Percentiles rank a stretch among this genome's conserved stretches.
Conservation (phyloP, 2,113 vertebrate species). For the Electrona antarctica region DNA sequence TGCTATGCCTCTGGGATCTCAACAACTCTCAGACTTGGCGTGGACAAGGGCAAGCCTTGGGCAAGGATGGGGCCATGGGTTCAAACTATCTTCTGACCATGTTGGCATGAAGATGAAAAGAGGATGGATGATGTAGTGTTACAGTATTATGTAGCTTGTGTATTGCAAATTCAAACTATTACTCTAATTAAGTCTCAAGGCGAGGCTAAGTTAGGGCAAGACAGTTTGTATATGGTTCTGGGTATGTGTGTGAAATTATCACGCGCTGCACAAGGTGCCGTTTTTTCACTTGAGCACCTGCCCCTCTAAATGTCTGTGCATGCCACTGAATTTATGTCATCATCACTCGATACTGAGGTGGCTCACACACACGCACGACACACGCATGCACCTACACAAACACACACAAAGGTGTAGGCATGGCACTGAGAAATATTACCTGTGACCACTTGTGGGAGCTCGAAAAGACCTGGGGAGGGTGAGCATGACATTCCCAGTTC, state of each 20-base stretch:
- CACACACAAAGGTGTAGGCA: background rate
- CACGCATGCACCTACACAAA: background rate
- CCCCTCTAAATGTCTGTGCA: no score
- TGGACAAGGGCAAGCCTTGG: conserved; percentile 38
- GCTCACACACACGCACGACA: conserved; percentile 37
- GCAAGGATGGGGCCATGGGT: conserved; percentile 55
- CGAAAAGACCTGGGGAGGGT: conserved; percentile 26
- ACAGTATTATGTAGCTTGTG: no score
- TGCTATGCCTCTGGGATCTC: conserved; percentile 56
- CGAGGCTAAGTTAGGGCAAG: no score
- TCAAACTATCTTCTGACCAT: conserved; percentile 38
- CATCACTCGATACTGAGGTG: conserved; percentile 21
- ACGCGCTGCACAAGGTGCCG: no score
- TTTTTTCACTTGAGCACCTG: no score
- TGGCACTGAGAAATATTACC: conserved; percentile 40
- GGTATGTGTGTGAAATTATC: no score
- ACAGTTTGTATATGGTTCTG: no score
- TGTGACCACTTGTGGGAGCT: conserved; percentile 41
- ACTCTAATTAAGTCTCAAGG: no score
- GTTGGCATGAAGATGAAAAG: background rate
- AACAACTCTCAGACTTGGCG: conserved; percentile 53
- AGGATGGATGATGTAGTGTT: no score
- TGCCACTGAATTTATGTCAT: background rate
- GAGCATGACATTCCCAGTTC: conserved; percentile 50
- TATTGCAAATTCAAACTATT: no score